Evolutionary conservation across 1,140 invertebrate genomes (phyloP), one percentile per base, ranked within the genome.

Genomic region (Hylaeus volcanicus): DNA sequence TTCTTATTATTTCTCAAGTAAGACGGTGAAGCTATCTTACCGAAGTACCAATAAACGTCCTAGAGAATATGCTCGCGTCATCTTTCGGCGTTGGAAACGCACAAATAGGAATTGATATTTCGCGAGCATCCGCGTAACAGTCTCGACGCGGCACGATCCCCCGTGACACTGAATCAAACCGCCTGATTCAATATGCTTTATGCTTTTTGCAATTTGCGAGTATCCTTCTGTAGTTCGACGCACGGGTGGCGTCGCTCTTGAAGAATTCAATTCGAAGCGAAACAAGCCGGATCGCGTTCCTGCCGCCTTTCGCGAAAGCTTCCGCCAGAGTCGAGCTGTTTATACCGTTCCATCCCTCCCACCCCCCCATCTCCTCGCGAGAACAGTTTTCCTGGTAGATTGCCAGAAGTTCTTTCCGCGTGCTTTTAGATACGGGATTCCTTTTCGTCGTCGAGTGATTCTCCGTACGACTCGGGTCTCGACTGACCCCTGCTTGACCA

Each of bases 261-360:
- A 45, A 58, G 43, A 15, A 76, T 68, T 66, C n/a, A 37, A 65
- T 75, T 56, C 53, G 53, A 39, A 58, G 14, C 26, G 73, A 71
- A 75, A 58, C 74, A 48, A 76, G 41, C n/a, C 26, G 12, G 48
- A 74, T 68, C 51, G 63, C 41, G 51, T 68, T 56, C 74, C 26
- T 1, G 37, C 11, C 2, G 51, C 8, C 51, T 74, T 37, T 53
- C 73, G 39, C 15, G 51, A 55, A 55, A 26, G 51, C 73, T 43
- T 11, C 51, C 61, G 61, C 26, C 45, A n/a, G 41, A 55, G 26
- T n/a, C 64, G 39, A 60, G 43, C 55, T 43, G 53, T 76, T 76
- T 76, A 66, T 76, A n/a, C 55, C 53, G 14, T 51, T 39, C 64
- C 3, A 43, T 15, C 37, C 12, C n/a, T 60, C n/a, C 51, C 9